Evolutionary conservation across 2,113 vertebrate species (phyloP).

Genomic region (Paracyprichromis sp.): DNA sequence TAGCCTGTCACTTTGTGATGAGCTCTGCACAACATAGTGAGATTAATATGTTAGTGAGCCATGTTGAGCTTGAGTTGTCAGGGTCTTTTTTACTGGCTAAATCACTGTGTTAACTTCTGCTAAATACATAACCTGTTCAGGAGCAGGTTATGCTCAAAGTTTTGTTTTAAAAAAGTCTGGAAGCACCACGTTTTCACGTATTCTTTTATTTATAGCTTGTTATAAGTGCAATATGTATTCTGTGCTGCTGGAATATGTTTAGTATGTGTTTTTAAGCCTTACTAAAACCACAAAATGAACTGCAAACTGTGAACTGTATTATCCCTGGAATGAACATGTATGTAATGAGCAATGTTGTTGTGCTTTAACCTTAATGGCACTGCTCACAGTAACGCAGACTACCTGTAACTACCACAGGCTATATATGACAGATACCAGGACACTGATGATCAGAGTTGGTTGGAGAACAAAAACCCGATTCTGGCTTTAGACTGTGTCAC

Average conservation of each 20-base stretch:
- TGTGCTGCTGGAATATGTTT: background rate
- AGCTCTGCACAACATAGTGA: background rate
- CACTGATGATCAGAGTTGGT: background rate
- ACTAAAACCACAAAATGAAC: background rate
- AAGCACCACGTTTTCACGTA: background rate
- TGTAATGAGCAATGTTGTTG: background rate
- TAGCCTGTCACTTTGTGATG: background rate
- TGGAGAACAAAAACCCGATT: background rate
- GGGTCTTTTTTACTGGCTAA: background rate
- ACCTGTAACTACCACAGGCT: background rate
- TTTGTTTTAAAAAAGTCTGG: background rate
- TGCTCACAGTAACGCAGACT: background rate
- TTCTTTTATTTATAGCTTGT: background rate
- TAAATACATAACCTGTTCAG: background rate
- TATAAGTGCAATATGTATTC: background rate
- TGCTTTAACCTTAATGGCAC: background rate
- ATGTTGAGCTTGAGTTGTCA: background rate
- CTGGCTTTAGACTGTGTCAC: background rate
- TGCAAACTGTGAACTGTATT: background rate
- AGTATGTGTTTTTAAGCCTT: background rate
- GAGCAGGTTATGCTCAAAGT: background rate
- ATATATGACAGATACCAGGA: background rate
- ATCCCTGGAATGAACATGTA: background rate
- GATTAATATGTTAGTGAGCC: background rate
- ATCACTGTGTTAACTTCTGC: background rate